Evolutionary conservation across 2,888 invertebrate species (phyloP).

Genomic region (Steromphala cineraria): DNA sequence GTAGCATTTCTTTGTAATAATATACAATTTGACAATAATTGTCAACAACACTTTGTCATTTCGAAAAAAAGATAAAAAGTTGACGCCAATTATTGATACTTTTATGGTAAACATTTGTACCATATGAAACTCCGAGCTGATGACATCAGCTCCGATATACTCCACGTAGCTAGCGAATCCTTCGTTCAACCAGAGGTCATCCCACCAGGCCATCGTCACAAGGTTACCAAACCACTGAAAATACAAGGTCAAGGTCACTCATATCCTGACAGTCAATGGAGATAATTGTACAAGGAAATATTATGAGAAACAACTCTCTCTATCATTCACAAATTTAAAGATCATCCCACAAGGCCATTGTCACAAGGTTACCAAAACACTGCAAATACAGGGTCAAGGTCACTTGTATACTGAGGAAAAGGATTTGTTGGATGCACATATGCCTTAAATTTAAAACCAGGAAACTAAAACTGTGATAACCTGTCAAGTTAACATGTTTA

Average conservation of each 20-base stretch:
- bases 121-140: slow-evolving; percentile 15
- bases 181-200: slow-evolving; percentile 91
- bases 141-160: slow-evolving; percentile 82
- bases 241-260: background rate
- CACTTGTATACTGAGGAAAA: background rate
- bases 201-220: slow-evolving; percentile 93
- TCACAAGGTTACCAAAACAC: slow-evolving; percentile 82
- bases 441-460: too few species aligned
- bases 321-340: too few species aligned
- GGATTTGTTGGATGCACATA: too few species aligned
- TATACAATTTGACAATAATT: too few species aligned
- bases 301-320: too few species aligned
- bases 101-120: background rate
- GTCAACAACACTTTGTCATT: too few species aligned
- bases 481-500: too few species aligned
- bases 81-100: too few species aligned
- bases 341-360: slow-evolving; percentile 92
- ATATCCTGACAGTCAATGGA: background rate
- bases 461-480: too few species aligned
- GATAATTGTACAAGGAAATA: too few species aligned
- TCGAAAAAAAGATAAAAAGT: too few species aligned
- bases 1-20: too few species aligned
- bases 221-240: slow-evolving; percentile 76
- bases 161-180: slow-evolving; percentile 94
- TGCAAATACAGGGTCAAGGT: slow-evolving; percentile 45